Conservation (phyloP, 1,140 invertebrate species). For the Ganaspis sp. region DNA sequence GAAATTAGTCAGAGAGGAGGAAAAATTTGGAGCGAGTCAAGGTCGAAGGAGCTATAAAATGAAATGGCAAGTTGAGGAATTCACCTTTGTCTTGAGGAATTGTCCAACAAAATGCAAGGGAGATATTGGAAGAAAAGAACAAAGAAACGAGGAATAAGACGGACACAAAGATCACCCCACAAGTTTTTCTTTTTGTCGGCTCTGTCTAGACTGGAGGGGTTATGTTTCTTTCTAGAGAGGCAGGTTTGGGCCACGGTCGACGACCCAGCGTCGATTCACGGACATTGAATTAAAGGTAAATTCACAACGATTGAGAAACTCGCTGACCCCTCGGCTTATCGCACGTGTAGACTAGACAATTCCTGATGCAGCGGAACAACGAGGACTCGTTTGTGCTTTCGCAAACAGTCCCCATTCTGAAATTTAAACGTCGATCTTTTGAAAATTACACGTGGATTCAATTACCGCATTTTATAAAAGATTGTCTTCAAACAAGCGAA, state of each 20-base stretch:
- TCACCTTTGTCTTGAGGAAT: neutral
- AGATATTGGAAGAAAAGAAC: neutral
- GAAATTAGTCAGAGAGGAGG: neutral
- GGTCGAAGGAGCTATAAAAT: neutral
- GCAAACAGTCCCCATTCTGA: neutral
- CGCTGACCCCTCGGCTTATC: neutral
- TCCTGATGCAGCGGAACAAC: conserved; percentile 25
- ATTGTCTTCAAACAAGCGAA: too few relatives aligned
- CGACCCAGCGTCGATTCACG: conserved; percentile 16
- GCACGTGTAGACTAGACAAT: neutral
- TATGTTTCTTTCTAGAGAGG: neutral
- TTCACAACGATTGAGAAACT: neutral
- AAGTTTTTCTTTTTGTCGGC: conserved; percentile 1
- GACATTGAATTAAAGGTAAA: conserved; percentile 7
- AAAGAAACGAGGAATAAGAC: neutral
- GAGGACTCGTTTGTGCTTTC: neutral
- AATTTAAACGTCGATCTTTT: neutral
- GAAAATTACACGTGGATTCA: neutral
- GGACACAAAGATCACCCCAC: neutral
- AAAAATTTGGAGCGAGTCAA: neutral
- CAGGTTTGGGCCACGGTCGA: conserved; percentile 9
- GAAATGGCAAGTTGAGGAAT: neutral
- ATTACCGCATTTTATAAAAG: neutral
- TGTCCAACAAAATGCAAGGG: neutral
- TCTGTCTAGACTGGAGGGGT: conserved; percentile 14